Base-by-base conservation (phyloP, 2,888 invertebrate genomes). In the Cryptus armator region DNA sequence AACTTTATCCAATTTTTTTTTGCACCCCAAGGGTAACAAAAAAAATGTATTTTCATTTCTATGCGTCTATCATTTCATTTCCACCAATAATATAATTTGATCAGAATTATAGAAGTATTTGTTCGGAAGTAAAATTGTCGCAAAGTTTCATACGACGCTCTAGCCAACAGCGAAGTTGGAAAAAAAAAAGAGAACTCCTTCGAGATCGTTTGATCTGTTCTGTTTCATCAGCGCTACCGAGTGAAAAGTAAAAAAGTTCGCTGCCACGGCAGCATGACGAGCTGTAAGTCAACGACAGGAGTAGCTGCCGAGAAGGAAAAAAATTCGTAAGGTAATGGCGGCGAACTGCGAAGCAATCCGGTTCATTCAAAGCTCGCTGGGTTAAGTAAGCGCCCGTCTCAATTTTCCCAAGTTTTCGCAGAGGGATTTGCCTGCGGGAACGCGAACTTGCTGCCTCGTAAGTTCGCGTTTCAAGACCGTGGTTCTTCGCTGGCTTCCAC, bases 371-470 rank as follows among this genome's bases (percentile, higher is more conserved):
- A 64, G 37, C 76, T 71, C 71, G 51, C 76, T 72, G 67, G 67
- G 59, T 77, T 72, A 76, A 81, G 84, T 84, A 72, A 80, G 72
- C 72, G 80, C 76, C 80, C 56, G 76, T 81, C 80, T 76, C 84
- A 72, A 84, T 84, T 84, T 81, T 84, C 84, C 77, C 76, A 84
- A 80, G 80, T 72, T 76, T 77, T 84, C 80, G 66, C 80, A 9
- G 66, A 59, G 72, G 84, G 59, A 81, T 84, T 76, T 77, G 62
- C 24, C 66, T 29, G 24, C 48, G 56, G 51, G 71, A 72, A 72
- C 24, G 59, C 46, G 32, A 84, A 77, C 72, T 84, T 72, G 66
- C 56, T 46, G 32, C 37, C 48, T 59, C 71, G 43, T 37, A 29
- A 67, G 56, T 51, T 79, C 43, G 51, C 32, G 68, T 37, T 75